A percentile compares a stretch with the other conserved stretches of the same genome.
These are phyloP conservation scores for Athripsodes cinereus DNA, from an alignment of 2,888 invertebrate species.

Conservation along the genomic window DNA sequence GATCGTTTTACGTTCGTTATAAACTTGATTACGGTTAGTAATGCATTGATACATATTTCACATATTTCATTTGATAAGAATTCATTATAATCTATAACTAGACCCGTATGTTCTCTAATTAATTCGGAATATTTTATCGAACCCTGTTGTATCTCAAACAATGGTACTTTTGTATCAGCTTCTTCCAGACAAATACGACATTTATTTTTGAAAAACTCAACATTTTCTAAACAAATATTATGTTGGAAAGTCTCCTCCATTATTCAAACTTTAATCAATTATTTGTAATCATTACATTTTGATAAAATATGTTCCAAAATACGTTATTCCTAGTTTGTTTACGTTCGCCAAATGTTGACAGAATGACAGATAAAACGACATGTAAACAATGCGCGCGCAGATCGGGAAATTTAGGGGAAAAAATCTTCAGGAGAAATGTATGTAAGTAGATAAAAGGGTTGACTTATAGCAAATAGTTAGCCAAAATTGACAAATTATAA, in stretches of 20 bases:
- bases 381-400: no score
- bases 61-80: not conserved
- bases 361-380: no score
- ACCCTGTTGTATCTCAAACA: not conserved
- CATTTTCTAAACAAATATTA: no score
- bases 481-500: no score
- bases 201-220: not conserved
- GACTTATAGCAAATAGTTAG: no score
- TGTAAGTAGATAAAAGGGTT: no score
- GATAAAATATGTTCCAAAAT: no score
- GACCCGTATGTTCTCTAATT: not conserved
- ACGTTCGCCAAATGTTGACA: no score
- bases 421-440: no score
- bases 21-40: not conserved
- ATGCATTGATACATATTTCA: not conserved
- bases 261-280: not conserved
- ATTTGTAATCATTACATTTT: no score
- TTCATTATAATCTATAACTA: not conserved
- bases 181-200: not conserved
- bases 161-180: not conserved
- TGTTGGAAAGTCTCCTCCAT: not conserved
- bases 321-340: no score
- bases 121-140: not conserved
- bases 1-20: not conserved
- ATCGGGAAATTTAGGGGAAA: no score